A percentile compares a stretch with the other conserved stretches of the same genome.
These are phyloP conservation scores for Conus betulinus DNA, from an alignment of 1,140 invertebrate genomes.

Conservation along the genomic window DNA sequence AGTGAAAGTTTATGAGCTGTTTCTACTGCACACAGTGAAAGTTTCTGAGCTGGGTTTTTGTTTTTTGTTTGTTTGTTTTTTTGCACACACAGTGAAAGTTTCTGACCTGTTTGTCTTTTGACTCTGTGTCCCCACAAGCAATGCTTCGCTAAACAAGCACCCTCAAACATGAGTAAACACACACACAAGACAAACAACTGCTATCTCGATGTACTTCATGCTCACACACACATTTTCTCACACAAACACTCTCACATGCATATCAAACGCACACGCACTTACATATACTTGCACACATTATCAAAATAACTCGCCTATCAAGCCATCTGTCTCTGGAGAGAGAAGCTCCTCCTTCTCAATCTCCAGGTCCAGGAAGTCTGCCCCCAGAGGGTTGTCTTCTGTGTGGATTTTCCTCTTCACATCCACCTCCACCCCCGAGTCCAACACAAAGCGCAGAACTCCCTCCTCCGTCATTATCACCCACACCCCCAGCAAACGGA, in stretches of 20 bases:
- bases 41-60: no score
- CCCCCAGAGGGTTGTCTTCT: constrained; percentile 8
- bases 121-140: no score
- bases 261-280: background rate
- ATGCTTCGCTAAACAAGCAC: no score
- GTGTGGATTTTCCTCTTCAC: constrained; percentile 31
- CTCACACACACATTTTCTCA: background rate
- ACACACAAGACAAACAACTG: background rate
- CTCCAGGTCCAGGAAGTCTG: constrained; percentile 52
- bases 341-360: constrained; percentile 49
- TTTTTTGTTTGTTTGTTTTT: no score
- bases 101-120: background rate
- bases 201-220: no score
- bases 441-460: constrained; percentile 40
- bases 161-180: background rate
- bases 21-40: no score
- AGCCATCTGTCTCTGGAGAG: constrained; percentile 41
- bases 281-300: background rate
- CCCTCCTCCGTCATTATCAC: background rate
- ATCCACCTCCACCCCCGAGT: constrained; percentile 39
- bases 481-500: constrained; percentile 7
- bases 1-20: no score
- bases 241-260: background rate
- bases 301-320: constrained; percentile 44
- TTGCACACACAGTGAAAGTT: no score